A percentile compares a stretch with the other conserved stretches of the same genome.
Evolutionary conservation across 2,888 invertebrate species (phyloP).

Genomic region (Diogma glabrata): DNA sequence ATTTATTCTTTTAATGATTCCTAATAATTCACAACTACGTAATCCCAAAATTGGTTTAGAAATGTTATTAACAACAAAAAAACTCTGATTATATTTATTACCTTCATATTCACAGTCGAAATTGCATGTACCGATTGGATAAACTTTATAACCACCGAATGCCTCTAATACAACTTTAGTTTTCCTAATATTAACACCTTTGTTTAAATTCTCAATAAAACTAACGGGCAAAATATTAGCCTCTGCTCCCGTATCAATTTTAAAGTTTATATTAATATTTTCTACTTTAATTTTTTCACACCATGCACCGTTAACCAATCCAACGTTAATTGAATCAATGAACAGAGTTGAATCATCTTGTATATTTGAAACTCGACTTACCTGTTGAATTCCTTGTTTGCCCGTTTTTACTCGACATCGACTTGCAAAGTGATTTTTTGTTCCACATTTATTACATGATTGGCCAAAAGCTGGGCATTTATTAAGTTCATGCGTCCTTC

Average conservation of each 20-base stretch:
- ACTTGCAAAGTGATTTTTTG: no score
- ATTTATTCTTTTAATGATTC: not conserved
- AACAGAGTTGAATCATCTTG: no score
- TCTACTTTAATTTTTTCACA: no score
- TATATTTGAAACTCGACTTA: no score
- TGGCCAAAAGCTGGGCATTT: no score
- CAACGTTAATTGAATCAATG: no score
- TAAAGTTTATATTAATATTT: not conserved
- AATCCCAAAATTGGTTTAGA: slow-evolving; percentile 8
- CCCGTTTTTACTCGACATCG: no score
- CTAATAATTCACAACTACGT: not conserved
- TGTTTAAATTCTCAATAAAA: not conserved
- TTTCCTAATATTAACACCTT: not conserved
- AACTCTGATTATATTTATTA: not conserved
- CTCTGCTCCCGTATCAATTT: slow-evolving; percentile 2
- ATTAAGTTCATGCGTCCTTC: no score
- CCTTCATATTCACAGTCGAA: not conserved
- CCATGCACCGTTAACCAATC: no score
- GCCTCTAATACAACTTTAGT: no score
- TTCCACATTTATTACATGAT: no score
- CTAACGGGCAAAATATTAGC: not conserved
- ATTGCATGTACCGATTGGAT: not conserved
- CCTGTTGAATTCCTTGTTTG: no score
- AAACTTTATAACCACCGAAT: not conserved
- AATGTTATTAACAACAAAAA: not conserved